Conservation (phyloP, 2,797 vertebrate genomes). For the Malurus splendens region DNA sequence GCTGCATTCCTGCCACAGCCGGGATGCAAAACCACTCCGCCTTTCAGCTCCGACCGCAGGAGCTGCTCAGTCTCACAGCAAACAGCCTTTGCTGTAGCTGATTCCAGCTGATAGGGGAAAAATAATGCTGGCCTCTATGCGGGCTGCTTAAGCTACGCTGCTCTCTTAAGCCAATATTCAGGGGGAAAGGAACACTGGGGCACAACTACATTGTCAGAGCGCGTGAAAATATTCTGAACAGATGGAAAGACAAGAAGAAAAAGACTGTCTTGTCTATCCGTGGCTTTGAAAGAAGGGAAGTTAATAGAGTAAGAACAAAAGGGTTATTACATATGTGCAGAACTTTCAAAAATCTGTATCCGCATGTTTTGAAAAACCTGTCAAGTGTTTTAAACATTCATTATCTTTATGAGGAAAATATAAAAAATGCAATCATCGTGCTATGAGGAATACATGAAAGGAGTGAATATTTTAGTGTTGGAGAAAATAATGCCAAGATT, state of each 20-base stretch:
- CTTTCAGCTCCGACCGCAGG: background rate
- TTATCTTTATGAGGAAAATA: background rate
- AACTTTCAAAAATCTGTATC: background rate
- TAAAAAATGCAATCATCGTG: conserved; percentile 9
- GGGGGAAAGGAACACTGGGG: conserved; percentile 17
- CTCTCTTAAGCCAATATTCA: conserved; percentile 29
- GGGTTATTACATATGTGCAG: background rate
- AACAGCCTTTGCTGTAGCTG: background rate
- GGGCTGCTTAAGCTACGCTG: conserved; percentile 30
- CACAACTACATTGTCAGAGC: background rate
- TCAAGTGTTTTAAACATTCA: conserved; percentile 5
- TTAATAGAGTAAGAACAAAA: conserved; percentile 8
- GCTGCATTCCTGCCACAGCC: background rate
- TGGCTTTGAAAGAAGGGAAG: background rate
- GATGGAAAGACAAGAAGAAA: conserved; percentile 4
- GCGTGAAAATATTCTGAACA: background rate
- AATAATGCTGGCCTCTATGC: conserved; percentile 46
- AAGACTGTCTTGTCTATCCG: background rate
- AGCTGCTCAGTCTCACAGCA: background rate
- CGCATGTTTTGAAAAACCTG: conserved; percentile 5
- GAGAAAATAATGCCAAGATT: conserved; percentile 23
- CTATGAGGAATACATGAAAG: conserved; percentile 8
- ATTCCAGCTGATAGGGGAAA: conserved; percentile 35
- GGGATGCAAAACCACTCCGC: background rate
- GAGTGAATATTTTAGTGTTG: background rate